Conservation (phyloP, 2,888 invertebrate species). For the Lasius fuliginosus region DNA sequence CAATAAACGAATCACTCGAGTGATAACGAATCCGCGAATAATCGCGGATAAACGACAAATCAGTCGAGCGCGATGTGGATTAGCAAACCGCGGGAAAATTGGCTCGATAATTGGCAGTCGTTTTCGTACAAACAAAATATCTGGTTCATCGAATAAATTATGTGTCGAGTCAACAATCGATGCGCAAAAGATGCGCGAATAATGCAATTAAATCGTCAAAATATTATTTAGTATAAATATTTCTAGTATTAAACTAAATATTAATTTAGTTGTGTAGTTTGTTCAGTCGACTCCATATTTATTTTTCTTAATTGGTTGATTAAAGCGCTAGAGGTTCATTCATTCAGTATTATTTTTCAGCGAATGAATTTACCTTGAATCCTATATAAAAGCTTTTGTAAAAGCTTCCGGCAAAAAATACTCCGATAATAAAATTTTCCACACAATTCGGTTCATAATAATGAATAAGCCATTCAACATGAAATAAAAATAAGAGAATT, state of each 20-base stretch:
- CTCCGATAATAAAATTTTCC: background rate
- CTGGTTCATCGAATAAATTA: background rate
- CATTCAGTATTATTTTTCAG: background rate
- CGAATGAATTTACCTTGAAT: background rate
- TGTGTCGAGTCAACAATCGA: background rate
- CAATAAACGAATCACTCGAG: background rate
- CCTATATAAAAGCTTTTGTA: background rate
- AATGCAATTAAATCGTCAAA: background rate
- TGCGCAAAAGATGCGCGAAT: background rate
- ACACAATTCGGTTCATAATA: background rate
- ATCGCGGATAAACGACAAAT: conserved; percentile 10
- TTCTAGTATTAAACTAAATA: no score
- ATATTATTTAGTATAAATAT: background rate
- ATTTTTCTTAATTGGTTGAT: background rate
- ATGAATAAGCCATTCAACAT: background rate
- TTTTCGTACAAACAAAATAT: background rate
- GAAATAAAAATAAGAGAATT: background rate
- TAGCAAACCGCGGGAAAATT: background rate
- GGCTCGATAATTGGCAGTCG: background rate
- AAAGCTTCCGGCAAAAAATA: background rate
- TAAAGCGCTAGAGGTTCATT: background rate
- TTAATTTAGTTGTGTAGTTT: background rate
- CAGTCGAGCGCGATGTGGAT: background rate
- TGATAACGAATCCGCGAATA: background rate
- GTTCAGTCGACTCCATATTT: background rate